Conservation (phyloP, 2,797 vertebrate species). For the Phylloscopus collybita region DNA sequence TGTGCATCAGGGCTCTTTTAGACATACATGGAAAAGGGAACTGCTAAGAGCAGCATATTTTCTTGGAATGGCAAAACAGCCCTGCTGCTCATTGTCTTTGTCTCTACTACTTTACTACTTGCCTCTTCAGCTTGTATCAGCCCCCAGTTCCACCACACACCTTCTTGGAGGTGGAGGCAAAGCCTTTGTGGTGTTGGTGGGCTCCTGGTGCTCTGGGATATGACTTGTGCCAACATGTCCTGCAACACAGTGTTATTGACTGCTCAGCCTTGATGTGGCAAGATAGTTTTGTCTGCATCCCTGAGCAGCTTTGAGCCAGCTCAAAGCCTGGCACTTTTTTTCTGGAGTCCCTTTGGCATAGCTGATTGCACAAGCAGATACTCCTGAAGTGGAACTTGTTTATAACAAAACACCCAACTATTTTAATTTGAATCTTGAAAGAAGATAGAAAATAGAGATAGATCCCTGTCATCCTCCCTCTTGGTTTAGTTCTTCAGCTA, state of each 20-base stretch:
- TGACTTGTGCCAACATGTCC: neutral
- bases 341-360: neutral
- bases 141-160: neutral
- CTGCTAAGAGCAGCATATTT: neutral
- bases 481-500: neutral
- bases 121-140: neutral
- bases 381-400: neutral
- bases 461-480: neutral
- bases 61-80: neutral
- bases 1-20: neutral
- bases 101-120: neutral
- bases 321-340: neutral
- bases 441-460: neutral
- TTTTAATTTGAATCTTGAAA: constrained; percentile 2
- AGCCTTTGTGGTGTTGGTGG: neutral
- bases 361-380: neutral
- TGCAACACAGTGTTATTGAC: neutral
- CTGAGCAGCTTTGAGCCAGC: neutral
- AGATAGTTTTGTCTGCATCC: neutral
- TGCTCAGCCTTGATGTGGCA: constrained; percentile 24
- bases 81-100: neutral
- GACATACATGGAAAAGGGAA: neutral
- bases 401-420: neutral
- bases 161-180: neutral
- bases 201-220: neutral